Evolutionary conservation across 2,888 invertebrate genomes (phyloP), one percentile per base, ranked within the genome.

Genomic region (Epistrophella euchroma): DNA sequence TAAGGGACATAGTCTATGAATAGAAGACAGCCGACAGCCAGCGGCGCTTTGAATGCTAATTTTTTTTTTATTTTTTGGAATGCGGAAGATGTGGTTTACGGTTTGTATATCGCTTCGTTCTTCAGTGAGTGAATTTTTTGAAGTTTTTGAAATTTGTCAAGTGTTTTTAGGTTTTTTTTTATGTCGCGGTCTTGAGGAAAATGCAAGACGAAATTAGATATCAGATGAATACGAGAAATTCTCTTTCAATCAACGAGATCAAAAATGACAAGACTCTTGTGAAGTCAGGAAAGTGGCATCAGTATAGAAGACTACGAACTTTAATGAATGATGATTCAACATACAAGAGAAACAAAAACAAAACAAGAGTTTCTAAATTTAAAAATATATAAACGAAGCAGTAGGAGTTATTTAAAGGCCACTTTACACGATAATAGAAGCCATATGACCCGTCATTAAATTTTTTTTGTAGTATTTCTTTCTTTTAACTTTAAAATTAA

Each of bases 11-110:
- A 25, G 19, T 50, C 50, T 68, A 37, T 68, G 52, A 68, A 52
- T 50, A 52, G 68, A 37, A 35, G 10, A 35, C 35, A 11, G 5
- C 11, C 22, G 22, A 4, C 17, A 2, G 19, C 47, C 9, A 19
- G 52, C 62, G 50, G 62, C 37, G 28, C 64, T 47, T 40, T 62
- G 60, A 22, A 60, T 47, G 43, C 47, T 35, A 15, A 22, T 43
- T 66, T 66, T 40, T 9, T 25, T 52, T 15, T 50, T 28, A 28
- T 28, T 28, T 22, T 15, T 9, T 9, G n/a, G 32, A 58, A 58
- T 71, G 71, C 71, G 56, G 71, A 58, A 58, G 43, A 71, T 22
- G n/a, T 19, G 2, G 22, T 28, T 5, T 35, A 19, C 10, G 32
- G 35, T 50, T 50, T 28, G 19, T 32, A 43, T 56, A 52, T 52